Evolutionary conservation across 2,888 invertebrate genomes (phyloP), one percentile per base, ranked within the genome.

Genomic region (Trissolcus brochymenae): DNA sequence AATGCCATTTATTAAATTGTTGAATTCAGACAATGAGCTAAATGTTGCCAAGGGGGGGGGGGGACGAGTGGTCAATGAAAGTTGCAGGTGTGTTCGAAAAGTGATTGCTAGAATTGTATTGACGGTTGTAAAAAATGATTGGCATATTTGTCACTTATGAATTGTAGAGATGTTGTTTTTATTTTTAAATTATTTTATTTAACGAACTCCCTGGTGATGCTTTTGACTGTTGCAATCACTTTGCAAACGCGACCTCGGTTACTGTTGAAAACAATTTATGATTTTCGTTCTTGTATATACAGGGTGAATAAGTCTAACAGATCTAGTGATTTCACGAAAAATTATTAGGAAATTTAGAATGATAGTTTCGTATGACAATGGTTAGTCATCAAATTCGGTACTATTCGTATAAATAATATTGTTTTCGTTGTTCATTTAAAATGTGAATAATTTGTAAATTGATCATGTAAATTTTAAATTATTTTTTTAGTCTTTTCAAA

Each of bases 281-380:
- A 16, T 14, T 14, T 46, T 46, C 2, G 46, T 16, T 14, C 9
- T n/a, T 59, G 60, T 50, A 60, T 60, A 50, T 60, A 60, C 50
- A 60, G 60, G 60, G 50, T 60, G 50, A 57, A 9, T 46, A 46
- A 46, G n/a, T 13, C 11, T 43, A 14, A 16, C 16, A 1, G 7
- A 46, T 46, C 1, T 16, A 14, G 46, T 6, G 4, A 0, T 16
- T 46, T 46, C 11, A 7, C 1, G 46, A 6, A 46, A 16, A 46
- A 1, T 46, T 46, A 16, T 46, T 14, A 46, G 14, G 16, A 1
- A 46, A 9, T 35, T n/a, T 11, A 35, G 11, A 35, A 1, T 35
- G 35, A 11, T 11, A 35, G 35, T 35, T 35, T 7, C 7, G 9
- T 25, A 25, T 25, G 25, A 25, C 4, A 25, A 25, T 25, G 6